Base-by-base conservation (phyloP, 2,888 invertebrate genomes). In the Odontothrips loti region DNA sequence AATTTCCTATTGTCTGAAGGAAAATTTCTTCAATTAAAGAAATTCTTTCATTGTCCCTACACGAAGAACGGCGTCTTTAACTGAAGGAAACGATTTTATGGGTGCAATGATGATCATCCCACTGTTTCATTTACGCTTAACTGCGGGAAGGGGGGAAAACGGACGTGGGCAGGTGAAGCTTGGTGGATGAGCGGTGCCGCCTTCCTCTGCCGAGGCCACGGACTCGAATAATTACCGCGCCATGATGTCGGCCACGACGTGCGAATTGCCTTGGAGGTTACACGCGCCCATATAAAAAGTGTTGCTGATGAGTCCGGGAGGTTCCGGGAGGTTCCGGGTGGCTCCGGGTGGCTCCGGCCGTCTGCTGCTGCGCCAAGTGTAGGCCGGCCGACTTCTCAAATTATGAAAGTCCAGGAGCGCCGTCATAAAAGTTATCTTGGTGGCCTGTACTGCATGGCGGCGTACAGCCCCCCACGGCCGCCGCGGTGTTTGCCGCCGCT, bases 351-450 rank as follows among this genome's bases (percentile, higher is more conserved):
- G 2, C 51, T 51, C 58, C 58, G 58, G 34, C 34, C 58, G 15
- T 17, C 58, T 15, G 58, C 58, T n/a, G 15, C 58, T n/a, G 58
- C 68, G 68, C 68, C 23, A 43, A 43, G 34, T 43, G 34, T 43
- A 43, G 34, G 34, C 34, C 34, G 3, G 6, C 68, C 68, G 68
- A 75, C 68, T 75, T 75, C 68, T 75, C 68, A 75, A 75, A 75
- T 75, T 75, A 27, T 75, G 68, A 75, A 75, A 75, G 68, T 75
- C 68, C 68, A 12, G 23, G 68, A 75, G 68, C 34, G 34, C 68
- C 68, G 68, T 75, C 68, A 27, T 75, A 75, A 75, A 75, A 75
- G 68, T 75, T 75, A 75, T 75, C 68, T 75, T 12, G 68, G 23
- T 12, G 23, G 23, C 23, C 27, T 1, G 27, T 12, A 12, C 23